Conservation (phyloP, 2,113 vertebrate species). For the Pollachius pollachius region DNA sequence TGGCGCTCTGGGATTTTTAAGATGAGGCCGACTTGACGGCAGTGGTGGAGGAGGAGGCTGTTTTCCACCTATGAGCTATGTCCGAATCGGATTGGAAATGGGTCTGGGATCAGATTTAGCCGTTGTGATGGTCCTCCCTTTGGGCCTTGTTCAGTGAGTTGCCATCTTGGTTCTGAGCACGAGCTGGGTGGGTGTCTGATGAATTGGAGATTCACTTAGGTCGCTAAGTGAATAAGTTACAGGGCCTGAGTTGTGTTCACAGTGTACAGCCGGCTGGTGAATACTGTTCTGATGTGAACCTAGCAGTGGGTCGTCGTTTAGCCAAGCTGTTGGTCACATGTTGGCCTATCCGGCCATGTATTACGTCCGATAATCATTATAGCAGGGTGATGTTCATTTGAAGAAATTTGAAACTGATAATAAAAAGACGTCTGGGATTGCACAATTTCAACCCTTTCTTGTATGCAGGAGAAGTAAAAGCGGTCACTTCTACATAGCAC, state of each 20-base stretch:
- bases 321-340: neutral
- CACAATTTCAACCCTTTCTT: neutral
- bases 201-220: constrained; percentile 13
- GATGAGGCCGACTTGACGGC: neutral
- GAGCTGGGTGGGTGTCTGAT: neutral
- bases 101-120: too few relatives aligned
- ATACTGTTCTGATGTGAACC: too few relatives aligned
- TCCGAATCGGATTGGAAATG: too few relatives aligned
- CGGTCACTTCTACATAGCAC: neutral
- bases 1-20: neutral
- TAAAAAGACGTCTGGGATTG: neutral
- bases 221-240: constrained; percentile 1
- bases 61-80: too few relatives aligned
- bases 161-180: neutral
- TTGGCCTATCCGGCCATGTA: neutral
- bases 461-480: neutral
- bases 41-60: too few relatives aligned
- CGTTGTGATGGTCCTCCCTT: too few relatives aligned
- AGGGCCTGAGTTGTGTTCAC: neutral
- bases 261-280: neutral
- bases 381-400: neutral
- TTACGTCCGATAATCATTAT: neutral
- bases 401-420: too few relatives aligned
- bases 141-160: too few relatives aligned
- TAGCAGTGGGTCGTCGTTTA: neutral